Evolutionary conservation across 1,140 invertebrate species (phyloP), one percentile per base, ranked within the genome.

Genomic region (Eurytemora carolleeae): DNA sequence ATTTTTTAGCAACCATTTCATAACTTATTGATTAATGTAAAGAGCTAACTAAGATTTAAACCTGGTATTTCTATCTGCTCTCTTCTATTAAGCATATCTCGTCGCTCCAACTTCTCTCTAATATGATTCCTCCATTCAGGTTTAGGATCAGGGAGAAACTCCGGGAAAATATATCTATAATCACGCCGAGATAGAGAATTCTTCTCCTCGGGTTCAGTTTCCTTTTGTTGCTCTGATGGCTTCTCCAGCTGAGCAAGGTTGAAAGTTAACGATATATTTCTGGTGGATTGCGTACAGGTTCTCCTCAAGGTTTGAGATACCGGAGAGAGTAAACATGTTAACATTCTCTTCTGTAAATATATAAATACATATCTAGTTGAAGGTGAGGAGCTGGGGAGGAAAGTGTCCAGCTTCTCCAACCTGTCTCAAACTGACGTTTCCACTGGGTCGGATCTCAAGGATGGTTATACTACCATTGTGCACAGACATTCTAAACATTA

Each of bases 91-190:
- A 97, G 67, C 94, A 98, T 98, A 71, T 98, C 95, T 58, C 78
- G 74, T 61, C 93, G 77, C 69, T 97, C 91, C 15, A 98, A 71
- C 71, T 84, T 89, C 72, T 98, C 94, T 65, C 82, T 74, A 0
- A 97, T 68, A 19, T 72, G 67, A 74, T 98, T 91, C 64, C 94
- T 73, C 69, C 79, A 82, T 69, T 81, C 73, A 12, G 80, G 74
- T 64, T 84, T 82, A 0, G 88, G 86, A 72, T 88, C 82, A 1
- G 92, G 92, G 55, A 98, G 71, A 77, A 98, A 97, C 75, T 98
- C 94, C 3, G 89, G 90, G 74, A 93, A 97, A 25, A 84, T 74
- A 71, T 82, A 82, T 68, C 91, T 79, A 54, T 18, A 57, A 57
- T 57, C 53, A 1, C 53, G 21, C 2, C 52, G 21, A 3, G 31